Evolutionary conservation across 2,797 vertebrate species (phyloP), one percentile per base, ranked within the genome.

Genomic region (Sebastes cheni): DNA sequence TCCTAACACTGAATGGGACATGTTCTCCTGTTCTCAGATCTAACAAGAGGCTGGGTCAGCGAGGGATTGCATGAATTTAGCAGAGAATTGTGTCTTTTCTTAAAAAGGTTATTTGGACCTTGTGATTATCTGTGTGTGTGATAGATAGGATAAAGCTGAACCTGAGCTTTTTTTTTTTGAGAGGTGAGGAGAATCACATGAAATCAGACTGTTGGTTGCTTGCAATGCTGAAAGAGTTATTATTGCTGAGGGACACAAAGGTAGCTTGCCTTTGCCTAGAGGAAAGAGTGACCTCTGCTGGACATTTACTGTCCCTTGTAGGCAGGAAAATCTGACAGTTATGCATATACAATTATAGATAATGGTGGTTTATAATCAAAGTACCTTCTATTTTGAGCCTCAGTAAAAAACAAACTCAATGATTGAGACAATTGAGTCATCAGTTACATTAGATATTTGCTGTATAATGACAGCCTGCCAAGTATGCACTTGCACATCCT

Each of bases 241-340:
- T 46, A 12, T 2, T 25, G 2, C 27, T 69, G 18, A 58, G 16
- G 11, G 20, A 66, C 39, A 25, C 18, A 1, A 8, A 20, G 3
- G 27, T 36, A 67, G 12, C 0, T 10, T 20, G 56, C 1, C 11
- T 54, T n/a, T 77, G 52, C 1, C 8, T 25, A 61, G 61, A 83
- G 69, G 73, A 80, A 74, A 86, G 82, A 68, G 70, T 18, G 92
- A 82, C 90, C 88, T 87, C 93, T 93, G 34, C 78, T 93, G 93
- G 90, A 69, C 62, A 71, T 55, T 29, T 22, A 22, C 59, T 30
- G 34, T 39, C 13, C 4, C 2, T 46, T 18, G 42, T 46, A 46
- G 14, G 42, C 42, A 46, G 14, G 14, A 32, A 13, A 20, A 64
- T 36, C 18, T 32, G 16, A 52, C 7, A 39, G 65, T 46, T 16